A percentile compares a stretch with the other conserved stretches of the same genome.
These are phyloP conservation scores for Ellobius talpinus DNA, from an alignment of 2,113 vertebrate genomes.

Conservation along the genomic window DNA sequence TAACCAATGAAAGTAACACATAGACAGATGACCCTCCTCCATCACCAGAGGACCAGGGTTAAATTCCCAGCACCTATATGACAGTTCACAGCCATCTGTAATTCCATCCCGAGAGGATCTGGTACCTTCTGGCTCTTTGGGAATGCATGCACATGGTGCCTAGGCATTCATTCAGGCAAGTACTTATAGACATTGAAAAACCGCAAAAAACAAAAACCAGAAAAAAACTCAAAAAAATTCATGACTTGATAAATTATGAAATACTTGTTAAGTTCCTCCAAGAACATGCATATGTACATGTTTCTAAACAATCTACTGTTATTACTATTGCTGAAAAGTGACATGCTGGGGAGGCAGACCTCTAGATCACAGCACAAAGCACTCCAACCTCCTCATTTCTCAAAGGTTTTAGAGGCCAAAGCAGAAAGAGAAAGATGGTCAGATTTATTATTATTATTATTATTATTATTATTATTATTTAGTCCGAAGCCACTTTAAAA, in stretches of 20 bases:
- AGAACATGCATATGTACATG: background rate
- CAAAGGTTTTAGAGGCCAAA: conserved; percentile 42
- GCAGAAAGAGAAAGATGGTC: background rate
- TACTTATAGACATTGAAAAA: background rate
- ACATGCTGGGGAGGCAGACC: conserved; percentile 11
- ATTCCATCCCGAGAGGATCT: background rate
- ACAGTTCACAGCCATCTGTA: background rate
- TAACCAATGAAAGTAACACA: too few relatives aligned
- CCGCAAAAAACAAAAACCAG: background rate
- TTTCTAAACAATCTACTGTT: background rate
- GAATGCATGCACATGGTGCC: background rate
- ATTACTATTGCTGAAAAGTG: background rate
- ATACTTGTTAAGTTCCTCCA: conserved; percentile 4
- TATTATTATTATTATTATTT: background rate
- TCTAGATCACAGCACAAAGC: background rate
- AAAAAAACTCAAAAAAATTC: background rate
- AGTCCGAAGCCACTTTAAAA: conserved; percentile 35
- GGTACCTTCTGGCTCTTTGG: background rate
- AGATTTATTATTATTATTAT: too few relatives aligned
- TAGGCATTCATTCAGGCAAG: background rate
- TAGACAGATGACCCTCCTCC: too few relatives aligned
- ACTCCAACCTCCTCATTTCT: background rate
- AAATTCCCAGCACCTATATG: background rate
- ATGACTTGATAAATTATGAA: conserved; percentile 37
- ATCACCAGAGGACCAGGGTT: background rate